Evolutionary conservation across 2,113 vertebrate species (phyloP).

Genomic region (Saiga tatarica): DNA sequence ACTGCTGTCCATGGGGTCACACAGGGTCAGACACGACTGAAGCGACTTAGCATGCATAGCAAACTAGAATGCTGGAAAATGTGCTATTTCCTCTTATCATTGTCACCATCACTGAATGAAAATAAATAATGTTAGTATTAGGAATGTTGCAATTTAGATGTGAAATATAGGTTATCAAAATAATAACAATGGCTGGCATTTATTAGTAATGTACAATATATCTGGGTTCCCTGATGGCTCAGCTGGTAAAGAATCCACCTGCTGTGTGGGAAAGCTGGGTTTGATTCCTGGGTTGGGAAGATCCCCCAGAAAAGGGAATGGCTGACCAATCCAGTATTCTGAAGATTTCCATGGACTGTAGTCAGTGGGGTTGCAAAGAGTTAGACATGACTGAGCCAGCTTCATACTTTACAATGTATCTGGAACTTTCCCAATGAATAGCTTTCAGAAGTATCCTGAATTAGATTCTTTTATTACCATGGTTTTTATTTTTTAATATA

Average conservation of each 20-base stretch:
- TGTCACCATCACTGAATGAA: not conserved
- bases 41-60: not conserved
- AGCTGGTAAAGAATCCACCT: not conserved
- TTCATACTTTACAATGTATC: not conserved
- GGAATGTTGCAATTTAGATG: not conserved
- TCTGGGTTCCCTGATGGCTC: not conserved
- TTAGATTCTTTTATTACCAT: not conserved
- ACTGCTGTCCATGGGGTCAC: not conserved
- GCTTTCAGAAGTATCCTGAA: not conserved
- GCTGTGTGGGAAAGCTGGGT: not conserved
- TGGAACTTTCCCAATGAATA: not conserved
- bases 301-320: not conserved
- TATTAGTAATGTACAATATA: not conserved
- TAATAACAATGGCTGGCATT: not conserved
- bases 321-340: not conserved
- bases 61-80: not conserved
- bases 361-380: not conserved
- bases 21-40: fast-evolving
- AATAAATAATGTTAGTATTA: not conserved
- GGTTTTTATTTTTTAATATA: not conserved
- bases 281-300: not conserved
- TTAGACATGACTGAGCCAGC: not conserved
- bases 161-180: not conserved
- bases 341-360: not conserved
- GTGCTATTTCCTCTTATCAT: not conserved